Base-by-base conservation (phyloP, 1,140 invertebrate species). In the Drosophila athabasca region DNA sequence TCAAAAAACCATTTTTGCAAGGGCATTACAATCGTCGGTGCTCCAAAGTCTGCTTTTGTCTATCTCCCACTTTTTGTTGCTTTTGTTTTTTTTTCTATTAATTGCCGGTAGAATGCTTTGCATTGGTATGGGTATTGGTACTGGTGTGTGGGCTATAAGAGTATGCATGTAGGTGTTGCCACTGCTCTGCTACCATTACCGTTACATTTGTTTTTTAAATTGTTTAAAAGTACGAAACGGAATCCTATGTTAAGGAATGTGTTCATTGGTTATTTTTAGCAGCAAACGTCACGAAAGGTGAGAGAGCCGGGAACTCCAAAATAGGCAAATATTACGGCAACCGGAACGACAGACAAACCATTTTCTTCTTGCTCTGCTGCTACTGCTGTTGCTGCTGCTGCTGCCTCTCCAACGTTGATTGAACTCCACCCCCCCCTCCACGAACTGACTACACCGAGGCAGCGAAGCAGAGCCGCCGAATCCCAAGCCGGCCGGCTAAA, bases 401-500 rank as follows among this genome's bases (percentile, higher is more conserved):
- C 35, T 26, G 29, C 50, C 50, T 35, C 31, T 19, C 8, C 31
- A 58, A 50, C 64, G 64, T 69, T 69, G 50, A 50, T 69, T 69
- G 76, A 46, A 50, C 73, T 57, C 55, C 13, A 15, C 54, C 65
- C 61, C 55, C 13, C 29, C 15, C 24, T 0, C 24, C 54, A 65
- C 64, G 52, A 8, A 9, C 15, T 31, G 17, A 17, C 65, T 43
- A 8, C n/a, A 29, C 3, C 22, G 2, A 15, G 24, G 29, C 41
- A 64, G 13, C 35, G 26, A 64, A 58, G 64, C 41, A 58, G 51
- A 41, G 45, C 51, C 31, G n/a, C 17, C 31, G 8, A 53, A 62
- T 1, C 2, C 51, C 19, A 79, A 62, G 75, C 82, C 82, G 82
- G 66, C 82, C 82, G 83, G 82, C 62, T 61, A 44, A 44, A 46